Evolutionary conservation across 2,797 vertebrate genomes (phyloP).

Genomic region (Tragopan temminckii): DNA sequence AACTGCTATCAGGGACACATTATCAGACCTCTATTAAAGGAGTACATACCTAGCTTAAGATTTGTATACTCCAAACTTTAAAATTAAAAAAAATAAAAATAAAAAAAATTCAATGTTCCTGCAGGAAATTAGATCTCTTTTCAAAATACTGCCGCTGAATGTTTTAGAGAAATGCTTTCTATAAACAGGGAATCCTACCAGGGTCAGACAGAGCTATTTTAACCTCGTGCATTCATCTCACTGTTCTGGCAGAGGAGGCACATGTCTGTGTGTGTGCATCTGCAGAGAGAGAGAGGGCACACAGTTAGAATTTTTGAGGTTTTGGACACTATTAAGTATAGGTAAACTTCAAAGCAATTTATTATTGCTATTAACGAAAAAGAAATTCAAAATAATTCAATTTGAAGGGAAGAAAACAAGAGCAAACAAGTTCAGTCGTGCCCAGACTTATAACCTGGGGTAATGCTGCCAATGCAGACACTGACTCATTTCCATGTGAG

Average conservation of each 20-base stretch:
- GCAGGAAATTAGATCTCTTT: background rate
- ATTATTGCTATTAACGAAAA: background rate
- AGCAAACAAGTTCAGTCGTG: background rate
- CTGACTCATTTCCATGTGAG: conserved; percentile 26
- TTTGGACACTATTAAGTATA: background rate
- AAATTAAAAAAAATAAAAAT: background rate
- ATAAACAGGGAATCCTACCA: conserved; percentile 36
- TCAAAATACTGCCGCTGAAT: background rate
- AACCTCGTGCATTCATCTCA: conserved; percentile 23
- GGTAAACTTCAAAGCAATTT: background rate
- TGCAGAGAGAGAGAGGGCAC: background rate
- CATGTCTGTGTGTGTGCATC: background rate
- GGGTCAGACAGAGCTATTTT: conserved; percentile 54
- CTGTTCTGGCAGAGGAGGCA: background rate
- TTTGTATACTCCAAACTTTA: background rate
- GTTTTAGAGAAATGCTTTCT: conserved; percentile 16
- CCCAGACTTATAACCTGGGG: background rate
- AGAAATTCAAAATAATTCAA: background rate
- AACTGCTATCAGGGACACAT: background rate
- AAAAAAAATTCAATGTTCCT: fast-evolving
- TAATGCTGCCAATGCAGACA: background rate
- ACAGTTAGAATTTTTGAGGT: background rate
- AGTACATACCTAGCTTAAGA: background rate
- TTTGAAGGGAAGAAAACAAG: background rate
- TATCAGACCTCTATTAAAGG: background rate